phyloP scores from a whole-genome alignment of 2,888 invertebrate species.

The Aspidiotus destructor region DNA sequence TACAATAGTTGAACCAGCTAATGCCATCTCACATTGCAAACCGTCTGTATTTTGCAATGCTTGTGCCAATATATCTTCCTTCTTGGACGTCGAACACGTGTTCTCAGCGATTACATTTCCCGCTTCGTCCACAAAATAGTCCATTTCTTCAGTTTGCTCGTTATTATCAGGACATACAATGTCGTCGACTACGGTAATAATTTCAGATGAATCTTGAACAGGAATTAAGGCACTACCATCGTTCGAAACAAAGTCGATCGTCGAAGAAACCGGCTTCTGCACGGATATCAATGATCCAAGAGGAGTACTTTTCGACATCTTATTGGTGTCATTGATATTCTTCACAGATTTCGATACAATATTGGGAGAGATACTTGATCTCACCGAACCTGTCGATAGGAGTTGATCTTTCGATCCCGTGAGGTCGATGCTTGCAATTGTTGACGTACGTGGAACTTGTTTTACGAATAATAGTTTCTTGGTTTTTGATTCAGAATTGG shows the following conservation, averaged over 20 bases:
- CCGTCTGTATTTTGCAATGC: conserved; percentile 39
- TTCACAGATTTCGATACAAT: too few relatives aligned
- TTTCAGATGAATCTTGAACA: background rate
- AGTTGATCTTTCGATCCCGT: too few relatives aligned
- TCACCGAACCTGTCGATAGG: too few relatives aligned
- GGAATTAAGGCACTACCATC: background rate
- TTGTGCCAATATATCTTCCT: conserved; percentile 38
- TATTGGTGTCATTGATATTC: too few relatives aligned
- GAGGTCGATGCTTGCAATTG: too few relatives aligned
- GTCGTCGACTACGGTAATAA: background rate
- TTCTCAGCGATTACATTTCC: conserved; percentile 12
- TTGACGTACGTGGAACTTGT: too few relatives aligned
- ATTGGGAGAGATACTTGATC: too few relatives aligned
- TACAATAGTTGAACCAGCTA: conserved; percentile 24
- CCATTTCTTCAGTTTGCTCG: background rate
- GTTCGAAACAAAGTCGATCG: background rate
- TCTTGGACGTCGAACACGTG: background rate
- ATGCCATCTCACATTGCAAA: conserved; percentile 35
- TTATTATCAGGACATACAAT: background rate
- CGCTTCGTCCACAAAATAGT: conserved; percentile 16
- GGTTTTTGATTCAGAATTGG: too few relatives aligned
- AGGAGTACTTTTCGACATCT: too few relatives aligned
- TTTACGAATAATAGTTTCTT: too few relatives aligned
- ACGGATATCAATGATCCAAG: too few relatives aligned
- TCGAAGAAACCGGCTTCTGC: background rate